Percentiles rank a stretch among this genome's conserved stretches.
These are phyloP conservation scores for Zaprionus lineosus DNA, from an alignment of 2,888 invertebrate species.

Conservation along the genomic window DNA sequence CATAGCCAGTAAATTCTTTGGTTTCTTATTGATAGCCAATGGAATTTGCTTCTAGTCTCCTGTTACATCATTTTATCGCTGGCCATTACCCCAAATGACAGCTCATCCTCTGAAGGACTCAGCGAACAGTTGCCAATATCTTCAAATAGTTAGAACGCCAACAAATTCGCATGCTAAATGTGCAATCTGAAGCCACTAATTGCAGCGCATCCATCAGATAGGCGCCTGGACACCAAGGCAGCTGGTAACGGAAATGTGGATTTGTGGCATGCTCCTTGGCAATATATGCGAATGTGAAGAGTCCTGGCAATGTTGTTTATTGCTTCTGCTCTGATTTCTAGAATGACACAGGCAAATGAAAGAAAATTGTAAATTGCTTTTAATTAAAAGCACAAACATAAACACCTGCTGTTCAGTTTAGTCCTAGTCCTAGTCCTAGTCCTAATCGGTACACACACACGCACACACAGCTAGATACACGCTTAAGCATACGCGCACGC, in stretches of 20 bases:
- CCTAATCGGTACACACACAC: slow-evolving; percentile 8
- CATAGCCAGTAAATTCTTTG: not conserved
- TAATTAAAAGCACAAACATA: slow-evolving; percentile 80
- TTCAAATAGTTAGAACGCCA: slow-evolving; percentile 30
- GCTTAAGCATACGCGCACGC: slow-evolving; percentile 26
- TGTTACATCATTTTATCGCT: slow-evolving; percentile 35
- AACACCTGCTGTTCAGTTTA: slow-evolving; percentile 68
- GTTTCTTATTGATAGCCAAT: slow-evolving; percentile 10
- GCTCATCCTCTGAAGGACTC: slow-evolving; percentile 35
- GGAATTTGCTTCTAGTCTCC: not conserved
- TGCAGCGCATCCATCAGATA: slow-evolving; percentile 72
- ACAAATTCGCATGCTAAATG: slow-evolving; percentile 55
- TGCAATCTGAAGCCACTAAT: slow-evolving; percentile 73
- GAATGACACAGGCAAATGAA: slow-evolving; percentile 58
- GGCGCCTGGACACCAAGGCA: slow-evolving; percentile 46
- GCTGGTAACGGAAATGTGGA: slow-evolving; percentile 12
- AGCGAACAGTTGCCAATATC: slow-evolving; percentile 31
- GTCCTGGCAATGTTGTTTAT: slow-evolving; percentile 4
- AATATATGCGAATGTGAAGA: slow-evolving; percentile 10
- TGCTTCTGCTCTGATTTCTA: slow-evolving; percentile 45
- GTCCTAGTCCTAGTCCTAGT: not conserved
- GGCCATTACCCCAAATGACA: slow-evolving; percentile 41
- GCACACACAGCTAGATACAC: slow-evolving; percentile 4
- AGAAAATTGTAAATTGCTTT: slow-evolving; percentile 79
- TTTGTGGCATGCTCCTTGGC: slow-evolving; percentile 14